These are phyloP conservation scores for Gasterosteus nipponicus DNA, from an alignment of 2,113 vertebrate species.

Conservation along the genomic window DNA sequence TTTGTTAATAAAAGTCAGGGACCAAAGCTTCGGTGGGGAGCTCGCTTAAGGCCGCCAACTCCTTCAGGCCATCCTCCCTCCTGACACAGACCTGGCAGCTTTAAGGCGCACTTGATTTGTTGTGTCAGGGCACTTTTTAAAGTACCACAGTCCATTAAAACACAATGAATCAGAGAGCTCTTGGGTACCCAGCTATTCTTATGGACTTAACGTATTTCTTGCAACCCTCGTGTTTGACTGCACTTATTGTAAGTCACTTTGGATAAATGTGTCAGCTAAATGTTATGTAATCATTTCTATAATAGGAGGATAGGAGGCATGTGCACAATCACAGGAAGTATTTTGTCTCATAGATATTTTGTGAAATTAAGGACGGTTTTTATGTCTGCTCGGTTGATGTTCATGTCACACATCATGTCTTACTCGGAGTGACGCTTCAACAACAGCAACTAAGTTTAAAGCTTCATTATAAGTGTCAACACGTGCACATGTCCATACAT, in stretches of 20 bases:
- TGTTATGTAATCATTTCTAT: no score
- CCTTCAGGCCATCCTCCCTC: background rate
- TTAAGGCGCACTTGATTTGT: constrained; percentile 40
- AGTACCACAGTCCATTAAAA: constrained; percentile 19
- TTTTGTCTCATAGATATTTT: background rate
- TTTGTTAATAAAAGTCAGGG: constrained; percentile 10
- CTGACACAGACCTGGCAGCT: constrained; percentile 17
- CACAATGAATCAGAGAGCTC: constrained; percentile 16
- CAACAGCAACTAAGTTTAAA: constrained; percentile 11
- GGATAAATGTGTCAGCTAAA: no score
- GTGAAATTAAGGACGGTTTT: background rate
- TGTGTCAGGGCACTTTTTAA: constrained; percentile 9
- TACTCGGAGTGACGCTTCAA: background rate
- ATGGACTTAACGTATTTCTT: background rate
- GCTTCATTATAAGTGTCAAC: background rate
- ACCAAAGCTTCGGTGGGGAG: background rate
- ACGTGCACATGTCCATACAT: background rate
- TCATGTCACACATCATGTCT: constrained; percentile 31
- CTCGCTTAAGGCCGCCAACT: constrained; percentile 4
- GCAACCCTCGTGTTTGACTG: background rate
- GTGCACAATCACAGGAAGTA: background rate
- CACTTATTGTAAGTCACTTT: no score
- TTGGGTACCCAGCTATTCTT: constrained; percentile 9
- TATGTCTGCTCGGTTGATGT: background rate
- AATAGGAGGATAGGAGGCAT: background rate